Base-by-base conservation (phyloP, 2,113 vertebrate species). In the Cariama cristata region DNA sequence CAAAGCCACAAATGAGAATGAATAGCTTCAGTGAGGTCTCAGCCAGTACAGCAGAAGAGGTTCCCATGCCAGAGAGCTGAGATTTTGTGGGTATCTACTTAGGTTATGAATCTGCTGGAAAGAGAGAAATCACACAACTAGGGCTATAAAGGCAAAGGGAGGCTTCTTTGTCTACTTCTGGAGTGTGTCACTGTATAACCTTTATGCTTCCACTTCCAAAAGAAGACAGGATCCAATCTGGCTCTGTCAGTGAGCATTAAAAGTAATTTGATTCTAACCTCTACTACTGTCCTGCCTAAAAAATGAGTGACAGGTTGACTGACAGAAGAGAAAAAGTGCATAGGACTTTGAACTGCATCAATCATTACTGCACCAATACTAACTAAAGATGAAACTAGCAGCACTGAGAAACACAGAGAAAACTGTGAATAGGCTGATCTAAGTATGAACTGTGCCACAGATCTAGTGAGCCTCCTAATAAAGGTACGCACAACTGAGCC, bases 181-280 rank as follows among this genome's bases (percentile, higher is more conserved):
- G 52, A 15, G 8, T 32, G 28, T 45, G 79, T 86, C 12, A 12
- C 27, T 53, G 35, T 76, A 18, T 64, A 49, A 40, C 15, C 40
- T 88, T 81, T 45, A 62, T 79, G 19, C 14, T 82, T 95, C 62
- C 49, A 14, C 53, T 85, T 56, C 45, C 26, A 86, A 86, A 85
- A 93, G 20, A 58, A 82, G 42, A 82, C 9, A 47, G 33, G 67
- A 50, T 88, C 58, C 47, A 68, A 56, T 53, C 12, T 38, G 40
- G n/a, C 40, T 79, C 77, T 55, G 66, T 90, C 47, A 66, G 33
- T 47, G 50, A 94, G 83, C 58, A 72, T 97, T 97, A 95, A 86
- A 95, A 96, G 87, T 85, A 53, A 71, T 91, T 97, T 95, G 56
- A 86, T 94, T 86, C 53, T 69, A 88, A 93, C 28, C 62, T 83